Evolutionary conservation across 2,797 vertebrate genomes (phyloP).

Genomic region (Danio jaintianensis): DNA sequence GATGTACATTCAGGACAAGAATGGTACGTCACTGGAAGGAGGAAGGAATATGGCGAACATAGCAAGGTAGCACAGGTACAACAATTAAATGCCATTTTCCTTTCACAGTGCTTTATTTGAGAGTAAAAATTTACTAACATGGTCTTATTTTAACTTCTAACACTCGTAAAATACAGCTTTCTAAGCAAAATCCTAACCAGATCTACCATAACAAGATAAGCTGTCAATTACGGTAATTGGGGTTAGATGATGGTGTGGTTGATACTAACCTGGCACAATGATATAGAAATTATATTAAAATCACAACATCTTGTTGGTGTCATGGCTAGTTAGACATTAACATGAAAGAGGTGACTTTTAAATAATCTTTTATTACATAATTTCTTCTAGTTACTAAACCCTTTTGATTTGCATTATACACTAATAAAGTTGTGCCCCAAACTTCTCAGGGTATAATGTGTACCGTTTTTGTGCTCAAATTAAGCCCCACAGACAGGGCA

Average conservation of each 20-base stretch:
- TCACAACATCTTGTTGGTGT: background rate
- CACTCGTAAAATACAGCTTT: background rate
- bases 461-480: background rate
- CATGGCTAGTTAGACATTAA: background rate
- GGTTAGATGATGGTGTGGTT: background rate
- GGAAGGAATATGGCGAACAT: background rate
- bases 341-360: slow-evolving; percentile 5
- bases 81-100: background rate
- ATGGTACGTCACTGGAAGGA: slow-evolving; percentile 1
- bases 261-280: background rate
- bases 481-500: slow-evolving; percentile 21
- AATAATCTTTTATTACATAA: background rate
- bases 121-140: slow-evolving; percentile 21
- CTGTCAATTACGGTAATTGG: too few species aligned
- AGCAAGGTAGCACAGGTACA: background rate
- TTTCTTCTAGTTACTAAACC: background rate
- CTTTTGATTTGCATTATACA: background rate
- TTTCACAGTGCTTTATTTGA: background rate
- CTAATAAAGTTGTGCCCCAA: too few species aligned
- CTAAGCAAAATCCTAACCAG: background rate
- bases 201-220: background rate
- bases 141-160: background rate
- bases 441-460: background rate
- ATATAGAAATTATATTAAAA: background rate
- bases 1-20: slow-evolving; percentile 53